A percentile compares a stretch with the other conserved stretches of the same genome.
phyloP scores from a whole-genome alignment of 2,888 invertebrate species.

The Ornithoptera priamus region DNA sequence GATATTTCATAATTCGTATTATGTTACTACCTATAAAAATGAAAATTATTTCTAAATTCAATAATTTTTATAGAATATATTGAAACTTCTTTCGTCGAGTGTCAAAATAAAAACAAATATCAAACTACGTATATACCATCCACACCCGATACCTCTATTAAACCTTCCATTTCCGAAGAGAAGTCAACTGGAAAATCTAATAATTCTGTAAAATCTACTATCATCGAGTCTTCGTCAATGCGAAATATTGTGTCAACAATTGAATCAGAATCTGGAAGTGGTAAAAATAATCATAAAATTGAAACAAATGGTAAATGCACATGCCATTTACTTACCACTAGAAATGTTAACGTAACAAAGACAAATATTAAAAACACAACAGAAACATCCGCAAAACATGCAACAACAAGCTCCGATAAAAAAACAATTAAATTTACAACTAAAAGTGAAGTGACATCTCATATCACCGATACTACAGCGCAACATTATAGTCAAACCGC shows the following conservation, averaged over 20 bases:
- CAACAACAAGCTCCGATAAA: not conserved
- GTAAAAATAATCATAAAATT: not conserved
- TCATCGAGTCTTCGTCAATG: not conserved
- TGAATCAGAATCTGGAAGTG: not conserved
- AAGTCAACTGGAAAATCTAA: not conserved
- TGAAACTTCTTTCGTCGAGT: slow-evolving; percentile 16
- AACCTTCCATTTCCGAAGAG: not conserved
- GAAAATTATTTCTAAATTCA: too few species aligned
- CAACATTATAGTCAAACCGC: not conserved
- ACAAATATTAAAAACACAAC: not conserved
- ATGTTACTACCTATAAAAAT: not conserved
- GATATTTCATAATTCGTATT: not conserved
- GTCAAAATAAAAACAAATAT: not conserved
- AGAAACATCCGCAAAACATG: not conserved
- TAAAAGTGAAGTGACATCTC: not conserved
- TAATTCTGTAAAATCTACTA: not conserved
- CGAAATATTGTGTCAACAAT: not conserved
- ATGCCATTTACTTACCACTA: slow-evolving; percentile 1
- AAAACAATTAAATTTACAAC: not conserved
- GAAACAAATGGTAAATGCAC: slow-evolving; percentile 3
- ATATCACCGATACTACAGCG: not conserved
- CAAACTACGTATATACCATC: not conserved
- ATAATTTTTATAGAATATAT: slow-evolving; percentile 17
- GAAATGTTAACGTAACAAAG: not conserved
- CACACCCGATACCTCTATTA: not conserved